A percentile compares a stretch with the other conserved stretches of the same genome.
phyloP scores from a whole-genome alignment of 2,888 invertebrate species.

The Morpho helenor region DNA sequence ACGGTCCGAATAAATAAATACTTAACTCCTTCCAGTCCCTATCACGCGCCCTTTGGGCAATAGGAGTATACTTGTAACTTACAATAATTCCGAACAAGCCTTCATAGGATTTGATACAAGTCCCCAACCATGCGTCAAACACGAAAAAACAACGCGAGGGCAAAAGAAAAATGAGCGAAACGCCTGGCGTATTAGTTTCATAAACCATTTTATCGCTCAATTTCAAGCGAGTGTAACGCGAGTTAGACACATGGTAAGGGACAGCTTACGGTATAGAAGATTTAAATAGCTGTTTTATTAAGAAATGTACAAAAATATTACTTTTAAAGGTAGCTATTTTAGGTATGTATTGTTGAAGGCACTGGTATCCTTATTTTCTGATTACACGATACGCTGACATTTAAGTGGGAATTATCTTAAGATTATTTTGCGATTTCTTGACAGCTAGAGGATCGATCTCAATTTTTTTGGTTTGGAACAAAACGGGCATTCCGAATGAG shows the following conservation, averaged over 20 bases:
- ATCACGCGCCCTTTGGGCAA: conserved; percentile 64
- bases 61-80: conserved; percentile 54
- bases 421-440: conserved; percentile 52
- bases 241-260: conserved; percentile 34
- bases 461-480: conserved; percentile 66
- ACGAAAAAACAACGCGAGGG: conserved; percentile 26
- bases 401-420: conserved; percentile 40
- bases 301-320: conserved; percentile 74
- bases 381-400: conserved; percentile 48
- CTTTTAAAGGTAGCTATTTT: conserved; percentile 55
- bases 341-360: conserved; percentile 77
- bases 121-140: conserved; percentile 34
- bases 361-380: conserved; percentile 65
- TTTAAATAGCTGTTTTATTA: conserved; percentile 54
- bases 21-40: conserved; percentile 53
- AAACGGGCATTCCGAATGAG: conserved; percentile 65
- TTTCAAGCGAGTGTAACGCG: conserved; percentile 27
- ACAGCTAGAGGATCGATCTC: conserved; percentile 50
- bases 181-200: conserved; percentile 28
- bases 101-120: conserved; percentile 45
- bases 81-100: conserved; percentile 58
- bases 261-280: conserved; percentile 27
- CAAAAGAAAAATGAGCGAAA: conserved; percentile 24
- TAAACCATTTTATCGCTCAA: conserved; percentile 27
- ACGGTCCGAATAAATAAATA: conserved; percentile 76